Evolutionary conservation across 53 echinoderm and acorn worm species (phyloP).

Genomic region (Hippasteria phrygiana): DNA sequence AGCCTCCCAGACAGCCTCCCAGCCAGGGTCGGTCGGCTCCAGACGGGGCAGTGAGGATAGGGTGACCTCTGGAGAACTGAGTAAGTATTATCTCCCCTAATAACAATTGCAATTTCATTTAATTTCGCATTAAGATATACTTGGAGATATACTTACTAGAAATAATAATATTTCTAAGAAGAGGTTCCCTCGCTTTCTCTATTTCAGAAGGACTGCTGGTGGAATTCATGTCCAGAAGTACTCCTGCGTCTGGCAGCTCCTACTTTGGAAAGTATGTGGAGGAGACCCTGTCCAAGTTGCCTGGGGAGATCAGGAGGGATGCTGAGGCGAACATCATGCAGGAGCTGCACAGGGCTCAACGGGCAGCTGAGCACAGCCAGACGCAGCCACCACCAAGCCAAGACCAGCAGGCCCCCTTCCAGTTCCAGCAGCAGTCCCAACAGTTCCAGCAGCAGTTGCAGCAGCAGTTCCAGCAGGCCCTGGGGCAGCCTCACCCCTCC

Average conservation of each 20-base stretch:
- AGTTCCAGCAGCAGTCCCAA: conserved; percentile 32
- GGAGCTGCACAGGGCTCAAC: conserved; percentile 49
- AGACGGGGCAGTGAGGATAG: conserved; percentile 55
- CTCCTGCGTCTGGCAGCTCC: conserved; percentile 33
- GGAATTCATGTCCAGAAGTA: conserved; percentile 48
- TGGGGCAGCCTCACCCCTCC: conserved; percentile 50
- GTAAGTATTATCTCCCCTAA: background rate
- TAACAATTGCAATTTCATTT: background rate
- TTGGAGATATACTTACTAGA: conserved; percentile 41
- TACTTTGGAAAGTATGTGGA: conserved; percentile 51
- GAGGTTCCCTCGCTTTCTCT: conserved; percentile 31
- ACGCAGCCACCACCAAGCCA: conserved; percentile 24
- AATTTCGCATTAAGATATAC: background rate
- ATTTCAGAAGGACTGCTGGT: conserved; percentile 45
- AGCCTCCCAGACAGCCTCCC: conserved; percentile 19
- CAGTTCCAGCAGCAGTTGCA: conserved; percentile 54
- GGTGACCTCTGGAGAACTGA: conserved; percentile 46
- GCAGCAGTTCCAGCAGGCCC: conserved; percentile 7
- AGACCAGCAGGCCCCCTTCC: conserved; percentile 36
- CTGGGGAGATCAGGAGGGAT: conserved; percentile 41
- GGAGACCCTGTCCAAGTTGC: conserved; percentile 39
- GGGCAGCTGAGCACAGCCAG: conserved; percentile 35
- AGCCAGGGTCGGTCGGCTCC: conserved; percentile 25
- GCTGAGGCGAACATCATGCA: conserved; percentile 36
- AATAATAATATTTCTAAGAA: conserved; percentile 28